Evolutionary conservation across 1,140 invertebrate species (phyloP), one percentile per base, ranked within the genome.

Genomic region (Drosophila navojoa): DNA sequence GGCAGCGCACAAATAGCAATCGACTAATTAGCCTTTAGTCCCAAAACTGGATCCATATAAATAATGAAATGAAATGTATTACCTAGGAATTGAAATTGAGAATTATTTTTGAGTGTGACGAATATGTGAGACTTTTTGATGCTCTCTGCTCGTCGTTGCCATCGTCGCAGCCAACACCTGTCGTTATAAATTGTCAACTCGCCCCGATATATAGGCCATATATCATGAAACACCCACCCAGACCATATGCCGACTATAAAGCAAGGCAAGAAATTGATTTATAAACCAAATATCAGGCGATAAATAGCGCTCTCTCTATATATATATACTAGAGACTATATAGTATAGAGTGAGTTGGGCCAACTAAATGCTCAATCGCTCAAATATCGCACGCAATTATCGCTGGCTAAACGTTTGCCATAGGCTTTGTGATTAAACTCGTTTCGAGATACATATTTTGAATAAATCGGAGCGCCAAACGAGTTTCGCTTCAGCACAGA

Each of bases 141-240:
- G 57, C 11, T 27, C 35, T 40, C 27, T 5, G 4, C 4, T 3
- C 9, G 42, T 13, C 5, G 42, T 25, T 15, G 27, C 19, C 13
- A 35, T 60, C 44, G 35, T 53, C 73, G 64, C 68, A 32, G 32
- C 32, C 2, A 38, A 69, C 81, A 86, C 77, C 81, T 85, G 81
- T 86, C 81, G 81, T 81, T 86, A 86, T 86, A 85, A 85, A 85
- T 85, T 85, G 35, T 44, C 13, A 35, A 22, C 35, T 25, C 25
- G 55, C 62, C 45, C 76, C 75, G 66, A 74, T 70, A 61, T 62
- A 45, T 54, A 15, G 52, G 53, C 79, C 63, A 81, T 81, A 81
- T 81, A 81, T 81, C 78, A 81, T 9, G 35, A 10, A 32, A 68
- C 64, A 68, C 55, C 64, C 64, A 68, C 64, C 57, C 40, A 53